Conservation (phyloP, 2,797 vertebrate genomes). For the Anas acuta region DNA sequence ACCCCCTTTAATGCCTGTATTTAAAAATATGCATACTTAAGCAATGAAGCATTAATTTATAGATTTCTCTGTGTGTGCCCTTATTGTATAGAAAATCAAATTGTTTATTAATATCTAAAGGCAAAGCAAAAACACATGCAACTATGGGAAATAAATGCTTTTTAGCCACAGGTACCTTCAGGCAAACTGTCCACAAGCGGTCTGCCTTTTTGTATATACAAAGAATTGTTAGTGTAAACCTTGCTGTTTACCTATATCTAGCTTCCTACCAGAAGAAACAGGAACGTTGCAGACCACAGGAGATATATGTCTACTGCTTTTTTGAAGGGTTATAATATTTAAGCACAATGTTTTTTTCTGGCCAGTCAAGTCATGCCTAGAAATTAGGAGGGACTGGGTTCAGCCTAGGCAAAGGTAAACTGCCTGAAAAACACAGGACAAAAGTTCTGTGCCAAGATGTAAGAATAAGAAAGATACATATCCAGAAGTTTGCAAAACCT, state of each 20-base stretch:
- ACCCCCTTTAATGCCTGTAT: neutral
- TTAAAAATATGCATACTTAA: slow-evolving; percentile 23
- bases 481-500: neutral
- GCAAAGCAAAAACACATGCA: neutral
- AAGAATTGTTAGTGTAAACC: neutral
- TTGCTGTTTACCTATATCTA: neutral
- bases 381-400: neutral
- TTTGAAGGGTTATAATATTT: neutral
- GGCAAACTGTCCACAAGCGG: neutral
- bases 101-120: neutral
- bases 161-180: neutral
- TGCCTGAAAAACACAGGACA: neutral
- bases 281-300: neutral
- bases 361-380: neutral
- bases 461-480: neutral
- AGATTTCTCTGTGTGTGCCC: neutral
- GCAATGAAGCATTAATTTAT: neutral
- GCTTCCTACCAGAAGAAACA: neutral
- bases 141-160: neutral
- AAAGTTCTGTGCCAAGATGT: neutral
- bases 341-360: neutral
- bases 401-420: neutral
- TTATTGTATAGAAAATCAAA: neutral
- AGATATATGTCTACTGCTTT: neutral
- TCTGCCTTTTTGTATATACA: neutral